phyloP scores from a whole-genome alignment of 2,113 vertebrate genomes.

The Callaeas wilsoni region DNA sequence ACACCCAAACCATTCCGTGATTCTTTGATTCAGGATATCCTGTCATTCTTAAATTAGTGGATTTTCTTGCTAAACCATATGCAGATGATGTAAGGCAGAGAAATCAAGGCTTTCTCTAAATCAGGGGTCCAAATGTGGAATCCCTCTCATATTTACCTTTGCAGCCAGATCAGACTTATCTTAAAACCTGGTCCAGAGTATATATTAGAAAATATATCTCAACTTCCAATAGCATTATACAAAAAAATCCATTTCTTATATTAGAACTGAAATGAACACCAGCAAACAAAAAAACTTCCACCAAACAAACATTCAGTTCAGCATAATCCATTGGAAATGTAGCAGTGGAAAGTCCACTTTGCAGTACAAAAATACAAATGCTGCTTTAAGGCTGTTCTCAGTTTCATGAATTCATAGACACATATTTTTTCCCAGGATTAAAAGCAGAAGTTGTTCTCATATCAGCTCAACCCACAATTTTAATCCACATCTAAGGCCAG shows the following conservation, averaged over 20 bases:
- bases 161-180: background rate
- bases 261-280: background rate
- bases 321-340: background rate
- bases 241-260: background rate
- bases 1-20: background rate
- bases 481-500: background rate
- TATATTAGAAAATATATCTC: background rate
- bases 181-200: background rate
- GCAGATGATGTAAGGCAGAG: background rate
- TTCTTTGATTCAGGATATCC: background rate
- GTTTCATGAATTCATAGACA: background rate
- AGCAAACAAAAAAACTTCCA: accelerated
- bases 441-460: background rate
- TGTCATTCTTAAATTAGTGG: background rate
- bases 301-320: background rate
- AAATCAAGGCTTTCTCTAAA: background rate
- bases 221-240: background rate
- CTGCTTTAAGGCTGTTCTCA: background rate
- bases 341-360: background rate
- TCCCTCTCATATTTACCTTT: background rate
- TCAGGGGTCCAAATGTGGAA: background rate
- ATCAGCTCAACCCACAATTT: background rate
- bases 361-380: background rate
- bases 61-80: background rate
- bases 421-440: background rate